A percentile compares a stretch with the other conserved stretches of the same genome.
These are phyloP conservation scores for Coendou prehensilis DNA, from an alignment of 2,797 vertebrate species.

Conservation along the genomic window DNA sequence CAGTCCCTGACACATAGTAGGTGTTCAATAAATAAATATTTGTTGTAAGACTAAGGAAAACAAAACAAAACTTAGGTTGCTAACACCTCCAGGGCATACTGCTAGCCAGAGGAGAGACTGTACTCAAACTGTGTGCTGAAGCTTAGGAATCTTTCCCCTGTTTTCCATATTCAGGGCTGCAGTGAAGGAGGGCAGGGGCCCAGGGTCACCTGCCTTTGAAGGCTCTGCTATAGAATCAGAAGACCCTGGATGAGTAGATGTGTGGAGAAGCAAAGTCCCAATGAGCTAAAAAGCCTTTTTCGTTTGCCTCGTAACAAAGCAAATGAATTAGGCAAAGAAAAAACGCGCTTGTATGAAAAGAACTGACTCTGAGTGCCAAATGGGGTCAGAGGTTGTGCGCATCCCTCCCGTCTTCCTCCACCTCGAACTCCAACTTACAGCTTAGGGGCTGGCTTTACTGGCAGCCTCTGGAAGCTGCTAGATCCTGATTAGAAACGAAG, in stretches of 20 bases:
- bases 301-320: background rate
- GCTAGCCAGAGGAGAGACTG: background rate
- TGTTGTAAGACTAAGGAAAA: constrained; percentile 11
- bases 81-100: background rate
- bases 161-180: background rate
- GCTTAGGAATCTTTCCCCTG: background rate
- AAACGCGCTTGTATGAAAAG: background rate
- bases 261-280: background rate
- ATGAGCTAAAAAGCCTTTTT: background rate
- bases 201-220: background rate
- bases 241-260: background rate
- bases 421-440: background rate
- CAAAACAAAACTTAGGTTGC: background rate
- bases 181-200: background rate
- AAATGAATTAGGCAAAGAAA: background rate
- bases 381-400: background rate
- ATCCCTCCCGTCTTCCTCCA: background rate
- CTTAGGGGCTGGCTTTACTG: constrained; percentile 6
- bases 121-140: background rate
- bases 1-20: background rate
- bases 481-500: background rate
- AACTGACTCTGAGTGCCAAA: background rate
- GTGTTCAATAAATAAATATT: constrained; percentile 43
- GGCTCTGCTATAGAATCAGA: background rate
- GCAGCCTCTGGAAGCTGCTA: background rate